These are phyloP conservation scores for Temnothorax longispinosus DNA, from an alignment of 1,140 invertebrate genomes.

Conservation along the genomic window DNA sequence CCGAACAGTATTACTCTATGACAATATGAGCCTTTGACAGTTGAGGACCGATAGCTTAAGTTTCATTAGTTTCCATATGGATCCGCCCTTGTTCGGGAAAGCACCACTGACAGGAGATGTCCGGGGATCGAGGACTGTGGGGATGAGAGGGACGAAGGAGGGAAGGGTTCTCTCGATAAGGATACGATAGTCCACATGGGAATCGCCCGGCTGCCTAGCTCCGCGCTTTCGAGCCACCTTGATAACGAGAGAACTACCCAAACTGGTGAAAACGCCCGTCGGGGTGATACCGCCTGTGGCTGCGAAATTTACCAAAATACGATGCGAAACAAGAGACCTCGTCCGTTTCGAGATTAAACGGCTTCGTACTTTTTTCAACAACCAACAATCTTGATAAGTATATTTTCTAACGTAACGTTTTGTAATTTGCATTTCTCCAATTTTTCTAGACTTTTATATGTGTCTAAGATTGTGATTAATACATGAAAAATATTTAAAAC, in stretches of 20 bases:
- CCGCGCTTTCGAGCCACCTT: constrained; percentile 38
- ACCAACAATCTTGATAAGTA: background rate
- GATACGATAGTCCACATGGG: constrained; percentile 67
- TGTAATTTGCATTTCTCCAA: background rate
- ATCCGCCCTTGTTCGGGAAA: background rate
- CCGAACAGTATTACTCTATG: background rate
- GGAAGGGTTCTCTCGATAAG: constrained; percentile 59
- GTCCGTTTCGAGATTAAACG: background rate
- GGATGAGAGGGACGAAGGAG: constrained; percentile 45
- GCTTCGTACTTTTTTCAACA: background rate
- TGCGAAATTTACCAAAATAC: constrained; percentile 22
- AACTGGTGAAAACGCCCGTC: constrained; percentile 48
- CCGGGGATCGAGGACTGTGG: background rate
- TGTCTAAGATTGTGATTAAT: background rate
- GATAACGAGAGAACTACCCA: constrained; percentile 66
- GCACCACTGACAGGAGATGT: constrained; percentile 27
- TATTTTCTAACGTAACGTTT: background rate
- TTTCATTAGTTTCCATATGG: constrained; percentile 30
- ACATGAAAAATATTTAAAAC: background rate
- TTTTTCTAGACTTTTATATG: background rate
- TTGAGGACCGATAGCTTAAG: constrained; percentile 6
- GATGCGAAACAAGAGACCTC: background rate
- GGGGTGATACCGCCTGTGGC: background rate
- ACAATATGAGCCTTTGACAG: constrained; percentile 15
- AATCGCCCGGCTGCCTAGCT: constrained; percentile 49